Evolutionary conservation across 2,113 vertebrate species (phyloP), one percentile per base, ranked within the genome.

Genomic region (Cyanoderma ruficeps): DNA sequence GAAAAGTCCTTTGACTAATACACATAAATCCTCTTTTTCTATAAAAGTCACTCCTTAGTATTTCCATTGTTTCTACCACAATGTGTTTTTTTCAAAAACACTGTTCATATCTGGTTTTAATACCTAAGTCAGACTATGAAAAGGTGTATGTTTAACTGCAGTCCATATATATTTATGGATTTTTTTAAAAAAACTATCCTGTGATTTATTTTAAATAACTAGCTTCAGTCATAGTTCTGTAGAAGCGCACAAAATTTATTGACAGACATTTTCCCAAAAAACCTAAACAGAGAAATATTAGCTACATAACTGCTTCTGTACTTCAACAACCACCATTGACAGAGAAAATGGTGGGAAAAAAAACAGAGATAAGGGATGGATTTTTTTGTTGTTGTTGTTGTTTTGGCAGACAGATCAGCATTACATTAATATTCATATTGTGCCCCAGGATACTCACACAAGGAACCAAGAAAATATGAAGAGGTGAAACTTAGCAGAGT

Each of bases 401-500:
- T 56, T 81, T 91, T 94, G 52, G 33, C 49, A 84, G 41, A 83
- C 10, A 46, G 31, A 76, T 84, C 37, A 79, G 61, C 16, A 22
- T 92, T 93, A 70, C 31, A 70, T 57, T 95, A 72, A 63, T 78
- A 95, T 82, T 85, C 46, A 74, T 93, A 47, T 68, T 88, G 60
- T 95, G 86, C 52, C 76, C 72, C 75, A 27, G 28, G 52, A 39
- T 52, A 91, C 27, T n/a, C 59, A 69, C 42, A 86, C 30, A 94
- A 55, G 68, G 28, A 31, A 93, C 65, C 31, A 61, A 78, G 75
- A 81, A 91, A 91, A 78, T 41, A 41, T 39, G 57, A 57, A 87
- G 80, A 90, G 53, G 39, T 41, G 5, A 64, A 91, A 69, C 18
- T 89, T 93, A 69, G 42, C 72, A 70, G 19, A 87, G 46, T 22